phyloP scores from a whole-genome alignment of 2,888 invertebrate genomes.

The Sesia bembeciformis region DNA sequence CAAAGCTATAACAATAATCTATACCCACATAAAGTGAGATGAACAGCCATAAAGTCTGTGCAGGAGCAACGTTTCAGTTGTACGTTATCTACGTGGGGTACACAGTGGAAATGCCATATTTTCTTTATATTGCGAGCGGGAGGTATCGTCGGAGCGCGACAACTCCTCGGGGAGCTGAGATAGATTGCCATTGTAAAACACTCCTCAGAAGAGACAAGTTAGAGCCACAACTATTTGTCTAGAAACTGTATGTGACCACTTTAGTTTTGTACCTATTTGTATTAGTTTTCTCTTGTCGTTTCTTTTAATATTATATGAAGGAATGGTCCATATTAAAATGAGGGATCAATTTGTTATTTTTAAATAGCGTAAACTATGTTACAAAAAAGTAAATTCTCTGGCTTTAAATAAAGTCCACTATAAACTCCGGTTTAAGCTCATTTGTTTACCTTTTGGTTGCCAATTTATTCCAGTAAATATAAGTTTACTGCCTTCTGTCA shows the following conservation, averaged over 20 bases:
- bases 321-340: no score
- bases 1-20: conserved; percentile 19
- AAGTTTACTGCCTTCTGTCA: no score
- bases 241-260: conserved; percentile 1
- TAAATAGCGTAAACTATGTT: no score
- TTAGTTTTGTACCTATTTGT: no score
- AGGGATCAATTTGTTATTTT: no score
- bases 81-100: conserved; percentile 7
- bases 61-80: conserved; percentile 12
- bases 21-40: conserved; percentile 14
- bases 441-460: no score
- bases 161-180: conserved; percentile 37
- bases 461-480: no score
- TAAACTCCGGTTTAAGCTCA: no score
- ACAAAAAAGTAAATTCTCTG: no score
- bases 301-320: no score
- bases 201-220: conserved; percentile 24
- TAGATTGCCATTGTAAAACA: conserved; percentile 41
- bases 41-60: conserved; percentile 18
- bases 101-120: conserved; percentile 25
- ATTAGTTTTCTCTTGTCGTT: no score
- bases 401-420: no score
- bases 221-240: conserved; percentile 28
- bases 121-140: conserved; percentile 23
- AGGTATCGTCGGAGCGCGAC: conserved; percentile 16